Evolutionary conservation across 1,140 invertebrate genomes (phyloP).

Genomic region (Nephila pilipes): DNA sequence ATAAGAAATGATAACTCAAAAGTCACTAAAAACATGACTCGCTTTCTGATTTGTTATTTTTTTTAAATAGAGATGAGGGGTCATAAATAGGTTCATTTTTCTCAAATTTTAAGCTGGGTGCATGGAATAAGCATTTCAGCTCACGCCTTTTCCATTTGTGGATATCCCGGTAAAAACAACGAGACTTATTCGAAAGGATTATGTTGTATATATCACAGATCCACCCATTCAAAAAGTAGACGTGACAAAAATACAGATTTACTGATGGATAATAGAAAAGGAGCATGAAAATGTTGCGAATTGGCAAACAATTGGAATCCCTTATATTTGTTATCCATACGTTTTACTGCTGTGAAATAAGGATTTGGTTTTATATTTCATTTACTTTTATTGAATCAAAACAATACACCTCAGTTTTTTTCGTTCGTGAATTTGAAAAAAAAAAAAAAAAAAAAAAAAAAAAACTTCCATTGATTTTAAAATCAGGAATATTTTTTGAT

Average conservation of each 20-base stretch:
- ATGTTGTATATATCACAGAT: neutral
- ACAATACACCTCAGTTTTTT: too few relatives aligned
- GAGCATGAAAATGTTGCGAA: neutral
- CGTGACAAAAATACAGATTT: neutral
- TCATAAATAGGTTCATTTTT: too few relatives aligned
- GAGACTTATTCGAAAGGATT: neutral
- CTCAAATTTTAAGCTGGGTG: neutral
- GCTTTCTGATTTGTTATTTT: too few relatives aligned
- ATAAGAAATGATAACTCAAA: too few relatives aligned
- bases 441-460: too few relatives aligned
- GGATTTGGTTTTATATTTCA: neutral
- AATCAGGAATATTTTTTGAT: too few relatives aligned
- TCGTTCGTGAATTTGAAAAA: too few relatives aligned
- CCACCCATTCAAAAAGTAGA: neutral
- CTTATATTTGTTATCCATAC: neutral
- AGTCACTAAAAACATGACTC: too few relatives aligned
- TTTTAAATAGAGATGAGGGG: too few relatives aligned
- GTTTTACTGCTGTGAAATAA: neutral
- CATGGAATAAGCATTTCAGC: neutral
- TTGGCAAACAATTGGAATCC: neutral
- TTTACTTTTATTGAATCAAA: neutral
- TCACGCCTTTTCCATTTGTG: constrained; percentile 12
- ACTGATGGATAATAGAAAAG: neutral
- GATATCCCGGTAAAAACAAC: neutral
- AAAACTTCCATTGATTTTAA: too few relatives aligned